Evolutionary conservation across 2,888 invertebrate genomes (phyloP).

Genomic region (Amphipoea oculea): DNA sequence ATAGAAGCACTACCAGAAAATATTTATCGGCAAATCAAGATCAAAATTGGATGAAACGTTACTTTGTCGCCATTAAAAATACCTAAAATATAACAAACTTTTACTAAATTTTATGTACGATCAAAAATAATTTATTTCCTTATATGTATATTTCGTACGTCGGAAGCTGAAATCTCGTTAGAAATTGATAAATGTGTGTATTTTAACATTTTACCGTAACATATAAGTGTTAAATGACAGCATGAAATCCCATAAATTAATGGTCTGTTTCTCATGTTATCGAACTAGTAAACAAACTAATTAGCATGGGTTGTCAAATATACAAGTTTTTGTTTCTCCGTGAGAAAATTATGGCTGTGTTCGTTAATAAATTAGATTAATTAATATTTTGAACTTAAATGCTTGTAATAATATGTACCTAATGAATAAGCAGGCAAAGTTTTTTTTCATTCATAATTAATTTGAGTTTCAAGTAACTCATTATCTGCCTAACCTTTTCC

Average conservation of each 20-base stretch:
- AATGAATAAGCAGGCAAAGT: background rate
- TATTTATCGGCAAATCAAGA: slow-evolving; percentile 41
- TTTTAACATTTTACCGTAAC: slow-evolving; percentile 70
- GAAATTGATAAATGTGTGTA: slow-evolving; percentile 74
- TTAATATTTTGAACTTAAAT: slow-evolving; percentile 39
- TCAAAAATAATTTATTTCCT: slow-evolving; percentile 60
- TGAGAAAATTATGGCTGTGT: slow-evolving; percentile 42
- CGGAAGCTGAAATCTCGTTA: slow-evolving; percentile 70
- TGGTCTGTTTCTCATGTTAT: slow-evolving; percentile 60
- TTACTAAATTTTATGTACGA: slow-evolving; percentile 63
- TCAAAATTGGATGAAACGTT: slow-evolving; percentile 54
- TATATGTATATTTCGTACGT: slow-evolving; percentile 60
- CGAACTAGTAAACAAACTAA: slow-evolving; percentile 47
- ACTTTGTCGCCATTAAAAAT: slow-evolving; percentile 64
- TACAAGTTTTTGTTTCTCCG: slow-evolving; percentile 40
- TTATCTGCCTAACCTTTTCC: no score
- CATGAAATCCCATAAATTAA: slow-evolving; percentile 55
- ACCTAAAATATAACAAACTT: slow-evolving; percentile 53
- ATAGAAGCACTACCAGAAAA: slow-evolving; percentile 50
- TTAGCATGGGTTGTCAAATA: slow-evolving; percentile 64
- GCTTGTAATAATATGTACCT: background rate
- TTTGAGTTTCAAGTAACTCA: background rate
- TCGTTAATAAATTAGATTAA: slow-evolving; percentile 54
- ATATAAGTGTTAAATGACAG: slow-evolving; percentile 60
- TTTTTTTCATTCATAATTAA: background rate